Evolutionary conservation across 1,140 invertebrate genomes (phyloP), one percentile per base, ranked within the genome.

Genomic region (Thalassaphorura encarpata): DNA sequence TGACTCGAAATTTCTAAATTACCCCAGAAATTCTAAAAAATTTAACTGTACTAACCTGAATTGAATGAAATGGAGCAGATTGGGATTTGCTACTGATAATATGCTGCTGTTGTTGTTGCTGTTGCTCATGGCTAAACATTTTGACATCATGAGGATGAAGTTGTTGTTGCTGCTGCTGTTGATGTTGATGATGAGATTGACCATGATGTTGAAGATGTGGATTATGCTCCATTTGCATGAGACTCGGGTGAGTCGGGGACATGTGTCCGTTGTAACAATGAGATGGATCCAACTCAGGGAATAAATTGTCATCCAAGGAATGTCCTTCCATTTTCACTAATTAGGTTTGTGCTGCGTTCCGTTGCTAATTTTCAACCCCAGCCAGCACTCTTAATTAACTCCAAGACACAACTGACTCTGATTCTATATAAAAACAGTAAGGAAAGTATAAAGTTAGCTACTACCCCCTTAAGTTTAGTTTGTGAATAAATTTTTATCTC

Each of bases 311-410:
- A 39, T 64, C 63, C 31, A 61, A 56, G 56, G 59, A 59, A 52
- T 64, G 63, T 53, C 63, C 63, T 64, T 64, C 63, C 63, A 64
- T 64, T 33, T 52, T 58, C 54, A 61, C 55, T 58, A 54, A 58
- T n/a, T n/a, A n/a, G n/a, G n/a, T n/a, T n/a, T n/a, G n/a, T n/a
- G n/a, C n/a, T n/a, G n/a, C n/a, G n/a, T n/a, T n/a, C n/a, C n/a
- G n/a, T n/a, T n/a, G n/a, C n/a, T n/a, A n/a, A n/a, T n/a, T n/a
- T n/a, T n/a, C n/a, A n/a, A n/a, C n/a, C n/a, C n/a, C n/a, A n/a
- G n/a, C n/a, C n/a, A n/a, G n/a, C n/a, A n/a, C n/a, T n/a, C n/a
- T n/a, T n/a, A n/a, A n/a, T n/a, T n/a, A n/a, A n/a, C n/a, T n/a
- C n/a, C n/a, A n/a, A n/a, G n/a, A n/a, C n/a, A n/a, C n/a, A n/a